Conservation (phyloP, 2,113 vertebrate species). For the Jaculus jaculus region DNA sequence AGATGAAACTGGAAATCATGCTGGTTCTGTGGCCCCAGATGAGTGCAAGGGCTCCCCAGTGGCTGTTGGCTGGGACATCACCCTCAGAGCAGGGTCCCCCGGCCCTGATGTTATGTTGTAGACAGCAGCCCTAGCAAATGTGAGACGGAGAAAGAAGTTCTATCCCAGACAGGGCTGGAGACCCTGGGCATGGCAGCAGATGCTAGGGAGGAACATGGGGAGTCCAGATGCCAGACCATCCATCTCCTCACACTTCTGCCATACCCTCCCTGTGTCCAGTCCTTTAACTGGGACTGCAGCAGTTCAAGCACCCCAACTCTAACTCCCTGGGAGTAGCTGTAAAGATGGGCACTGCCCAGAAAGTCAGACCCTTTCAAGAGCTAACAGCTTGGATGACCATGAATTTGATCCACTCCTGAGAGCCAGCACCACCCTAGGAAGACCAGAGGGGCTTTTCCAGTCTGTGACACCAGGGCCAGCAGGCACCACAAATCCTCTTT, state of each 20-base stretch:
- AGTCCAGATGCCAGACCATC: neutral
- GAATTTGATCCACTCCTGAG: neutral
- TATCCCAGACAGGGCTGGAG: neutral
- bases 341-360: neutral
- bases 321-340: neutral
- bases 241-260: neutral
- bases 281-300: neutral
- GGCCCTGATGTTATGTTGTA: too few relatives aligned
- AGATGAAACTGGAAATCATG: too few relatives aligned
- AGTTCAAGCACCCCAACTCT: neutral
- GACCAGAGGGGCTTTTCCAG: slow-evolving; percentile 65
- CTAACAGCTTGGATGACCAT: neutral
- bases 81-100: fast-evolving
- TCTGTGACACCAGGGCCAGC: slow-evolving; percentile 47
- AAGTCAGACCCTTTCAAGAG: neutral
- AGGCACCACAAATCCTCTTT: slow-evolving; percentile 75
- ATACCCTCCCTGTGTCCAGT: neutral
- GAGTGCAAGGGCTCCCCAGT: neutral
- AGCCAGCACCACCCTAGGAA: slow-evolving; percentile 39
- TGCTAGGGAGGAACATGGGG: neutral
- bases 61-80: neutral
- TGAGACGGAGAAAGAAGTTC: fast-evolving
- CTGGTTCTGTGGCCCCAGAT: neutral
- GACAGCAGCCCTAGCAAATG: neutral
- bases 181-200: neutral